Conservation (phyloP, 1,140 invertebrate species). For the Apis florea region DNA sequence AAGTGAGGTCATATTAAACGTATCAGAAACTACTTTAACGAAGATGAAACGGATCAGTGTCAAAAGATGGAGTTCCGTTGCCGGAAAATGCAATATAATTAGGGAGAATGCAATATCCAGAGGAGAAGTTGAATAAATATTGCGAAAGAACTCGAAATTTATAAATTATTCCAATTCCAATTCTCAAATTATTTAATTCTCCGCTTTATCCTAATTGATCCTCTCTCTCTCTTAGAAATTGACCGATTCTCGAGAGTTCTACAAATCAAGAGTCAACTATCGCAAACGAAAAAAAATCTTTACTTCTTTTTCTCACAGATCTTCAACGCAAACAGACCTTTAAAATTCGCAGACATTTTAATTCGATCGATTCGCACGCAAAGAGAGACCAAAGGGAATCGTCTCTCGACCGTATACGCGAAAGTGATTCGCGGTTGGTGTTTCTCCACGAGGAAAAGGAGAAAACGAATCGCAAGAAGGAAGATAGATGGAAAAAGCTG, state of each 20-base stretch:
- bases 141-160: not conserved
- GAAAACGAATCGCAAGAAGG: not conserved
- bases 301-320: too few relatives aligned
- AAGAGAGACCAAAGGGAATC: not conserved
- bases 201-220: too few relatives aligned
- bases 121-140: not conserved
- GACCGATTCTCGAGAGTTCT: too few relatives aligned
- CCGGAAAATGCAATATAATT: not conserved
- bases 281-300: too few relatives aligned
- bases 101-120: too few relatives aligned
- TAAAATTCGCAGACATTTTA: not conserved
- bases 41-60: not conserved
- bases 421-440: not conserved
- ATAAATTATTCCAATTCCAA: too few relatives aligned
- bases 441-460: not conserved
- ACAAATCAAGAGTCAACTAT: too few relatives aligned
- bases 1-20: not conserved
- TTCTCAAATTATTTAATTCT: too few relatives aligned
- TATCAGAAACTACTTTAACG: constrained; percentile 2
- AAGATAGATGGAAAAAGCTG: constrained; percentile 32
- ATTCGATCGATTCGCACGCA: not conserved
- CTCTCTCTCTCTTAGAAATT: too few relatives aligned
- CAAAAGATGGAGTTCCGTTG: not conserved
- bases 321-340: too few relatives aligned
- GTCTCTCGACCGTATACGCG: not conserved